A percentile compares a stretch with the other conserved stretches of the same genome.
Conservation (phyloP, 2,888 invertebrate species). For the Pocota personata region DNA sequence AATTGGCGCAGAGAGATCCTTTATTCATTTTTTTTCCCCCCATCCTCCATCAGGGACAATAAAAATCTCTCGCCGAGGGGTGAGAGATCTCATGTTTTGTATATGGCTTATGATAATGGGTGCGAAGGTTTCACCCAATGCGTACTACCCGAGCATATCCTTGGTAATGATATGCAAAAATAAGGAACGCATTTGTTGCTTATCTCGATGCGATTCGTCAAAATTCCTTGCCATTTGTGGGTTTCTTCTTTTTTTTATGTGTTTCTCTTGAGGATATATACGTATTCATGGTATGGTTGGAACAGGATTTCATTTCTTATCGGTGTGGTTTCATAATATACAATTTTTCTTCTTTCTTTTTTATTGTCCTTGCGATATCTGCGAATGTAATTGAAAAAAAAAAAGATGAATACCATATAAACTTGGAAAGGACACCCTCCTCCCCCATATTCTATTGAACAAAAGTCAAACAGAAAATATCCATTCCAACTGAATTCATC, state of each 20-base stretch:
- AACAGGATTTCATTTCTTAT: conserved; percentile 65
- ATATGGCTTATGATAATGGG: conserved; percentile 68
- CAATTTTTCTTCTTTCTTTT: conserved; percentile 4
- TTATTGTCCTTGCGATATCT: conserved; percentile 67
- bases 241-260: conserved; percentile 49
- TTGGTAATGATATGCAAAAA: conserved; percentile 75
- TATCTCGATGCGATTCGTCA: conserved; percentile 76
- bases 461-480: conserved; percentile 67
- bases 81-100: conserved; percentile 53
- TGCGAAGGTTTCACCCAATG: conserved; percentile 35
- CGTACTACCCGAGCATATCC: conserved; percentile 42
- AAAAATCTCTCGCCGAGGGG: conserved; percentile 53
- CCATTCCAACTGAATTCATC: conserved; percentile 63
- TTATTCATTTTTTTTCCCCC: conserved; percentile 14
- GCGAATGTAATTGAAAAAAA: conserved; percentile 59
- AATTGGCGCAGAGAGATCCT: conserved; percentile 58
- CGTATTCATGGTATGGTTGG: conserved; percentile 11
- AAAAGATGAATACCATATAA: conserved; percentile 29
- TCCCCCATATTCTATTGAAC: background rate
- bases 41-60: conserved; percentile 47
- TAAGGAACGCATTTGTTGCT: conserved; percentile 73
- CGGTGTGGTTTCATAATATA: conserved; percentile 43
- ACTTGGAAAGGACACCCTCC: conserved; percentile 17
- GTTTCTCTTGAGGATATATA: conserved; percentile 57
- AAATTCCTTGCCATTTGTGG: conserved; percentile 74